Evolutionary conservation across 2,113 vertebrate genomes (phyloP), one percentile per base, ranked within the genome.

Genomic region (Polypterus bichir): DNA sequence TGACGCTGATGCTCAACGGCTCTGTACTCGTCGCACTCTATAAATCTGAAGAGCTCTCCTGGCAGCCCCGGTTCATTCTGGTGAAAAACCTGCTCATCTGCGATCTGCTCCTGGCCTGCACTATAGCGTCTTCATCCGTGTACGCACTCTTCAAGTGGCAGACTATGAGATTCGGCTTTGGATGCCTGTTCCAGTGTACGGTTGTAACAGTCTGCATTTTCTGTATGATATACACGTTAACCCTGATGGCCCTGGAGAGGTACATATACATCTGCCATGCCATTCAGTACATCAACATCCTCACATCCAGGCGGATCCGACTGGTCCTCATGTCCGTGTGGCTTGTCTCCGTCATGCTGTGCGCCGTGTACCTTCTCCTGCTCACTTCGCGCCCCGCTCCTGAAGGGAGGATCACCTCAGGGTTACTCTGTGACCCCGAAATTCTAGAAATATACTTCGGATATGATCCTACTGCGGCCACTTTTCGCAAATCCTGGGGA

Each of bases 211-310:
- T 47, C 5, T 69, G 66, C 56, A 47, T 79, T 7, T 77, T 77
- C 61, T 70, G 64, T 61, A 73, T 73, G 44, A 60, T 82, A 0
- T 4, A 73, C 48, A 79, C 72, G 48, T 70, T 82, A 66, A 79
- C 74, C 6, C 73, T 67, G 64, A 81, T 83, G 80, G 76, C 80
- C 0, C 48, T 82, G 53, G 80, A 81, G 70, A 73, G 76, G 9
- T 82, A 82, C 60, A 3, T 82, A 49, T 81, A 73, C 52, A 72
- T 83, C 47, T 83, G 78, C 54, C 74, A 72, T 7, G 72, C 76
- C 59, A 76, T 79, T 62, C 68, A 57, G 49, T 81, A 82, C 46
- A 6, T 73, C 54, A 59, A 57, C 4, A 72, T 80, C 47, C 52
- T 82, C 53, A 78, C 74, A 7, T 48, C 47, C 4, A 44, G 27